Evolutionary conservation across 2,888 invertebrate genomes (phyloP), one percentile per base, ranked within the genome.

Genomic region (Lithophane semibrunnea): DNA sequence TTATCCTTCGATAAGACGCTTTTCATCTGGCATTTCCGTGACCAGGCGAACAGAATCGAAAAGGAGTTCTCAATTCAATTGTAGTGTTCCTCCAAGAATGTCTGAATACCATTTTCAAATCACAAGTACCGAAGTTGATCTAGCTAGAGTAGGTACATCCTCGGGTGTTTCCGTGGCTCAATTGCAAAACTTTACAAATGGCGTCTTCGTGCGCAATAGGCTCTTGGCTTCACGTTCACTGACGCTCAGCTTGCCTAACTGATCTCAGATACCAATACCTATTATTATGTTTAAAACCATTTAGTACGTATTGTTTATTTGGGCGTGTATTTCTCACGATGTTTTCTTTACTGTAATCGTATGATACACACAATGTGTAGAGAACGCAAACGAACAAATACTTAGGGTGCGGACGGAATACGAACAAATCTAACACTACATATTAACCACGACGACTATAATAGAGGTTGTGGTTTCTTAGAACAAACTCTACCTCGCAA

Each of bases 121-220:
- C 21, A 24, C 16, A 47, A 42, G 52, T 65, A 65, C 68, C 24
- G n/a, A 75, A 65, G 60, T 76, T 80, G 61, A 74, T 69, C 75
- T 73, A 37, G 44, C 72, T 37, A 67, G 24, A 68, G 71, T 56
- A 49, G 13, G 72, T 76, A 76, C 80, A 83, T 80, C 70, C 56
- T 73, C 79, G 75, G 76, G 74, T 71, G 66, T 85, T 80, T 80
- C 79, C 73, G 70, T 77, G 71, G 58, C 79, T 75, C 5, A n/a
- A 64, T 86, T 86, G 79, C 85, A 81, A 86, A 81, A 86, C 80
- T 56, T 78, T 71, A 71, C 79, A 79, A 86, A 86, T 86, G 83
- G 79, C 86, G 80, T 60, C 71, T 69, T 82, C 82, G 82, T 86
- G 84, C 86, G 82, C 86, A 81, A 79, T 81, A 81, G 61, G 29